Evolutionary conservation across 2,888 invertebrate genomes (phyloP).

Genomic region (Cristatella mucedo): DNA sequence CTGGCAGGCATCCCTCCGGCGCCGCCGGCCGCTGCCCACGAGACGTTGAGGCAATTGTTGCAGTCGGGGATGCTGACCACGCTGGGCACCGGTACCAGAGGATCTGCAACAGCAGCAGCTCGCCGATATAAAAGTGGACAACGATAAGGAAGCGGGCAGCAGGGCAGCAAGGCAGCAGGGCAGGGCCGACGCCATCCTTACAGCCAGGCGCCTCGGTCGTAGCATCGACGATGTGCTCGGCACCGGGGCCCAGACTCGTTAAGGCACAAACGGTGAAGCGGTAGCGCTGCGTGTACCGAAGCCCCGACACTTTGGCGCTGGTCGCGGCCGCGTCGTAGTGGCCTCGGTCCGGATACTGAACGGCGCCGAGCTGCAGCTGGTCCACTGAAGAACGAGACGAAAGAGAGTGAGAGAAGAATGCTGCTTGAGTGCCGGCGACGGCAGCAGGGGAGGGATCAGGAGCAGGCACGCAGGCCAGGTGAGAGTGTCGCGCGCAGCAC

Average conservation of each 20-base stretch:
- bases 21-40: conserved; percentile 62
- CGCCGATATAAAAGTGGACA: too few relatives aligned
- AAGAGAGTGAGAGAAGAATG: neutral
- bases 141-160: too few relatives aligned
- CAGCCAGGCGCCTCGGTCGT: conserved; percentile 9
- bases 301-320: conserved; percentile 63
- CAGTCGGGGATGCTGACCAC: conserved; percentile 27
- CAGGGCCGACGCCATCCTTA: too few relatives aligned
- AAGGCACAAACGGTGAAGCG: conserved; percentile 57
- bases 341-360: conserved; percentile 50
- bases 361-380: conserved; percentile 39
- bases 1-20: conserved; percentile 62
- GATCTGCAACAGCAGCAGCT: conserved; percentile 17
- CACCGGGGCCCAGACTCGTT: conserved; percentile 73
- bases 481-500: too few relatives aligned
- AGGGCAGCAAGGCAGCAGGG: too few relatives aligned
- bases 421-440: neutral
- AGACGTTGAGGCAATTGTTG: conserved; percentile 38
- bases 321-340: conserved; percentile 53
- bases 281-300: conserved; percentile 74
- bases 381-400: conserved; percentile 33
- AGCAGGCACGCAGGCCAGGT: too few relatives aligned
- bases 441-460: neutral
- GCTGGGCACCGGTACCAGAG: conserved; percentile 22
- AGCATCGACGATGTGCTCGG: conserved; percentile 39